Base-by-base conservation (phyloP, 92 coral and sea anemone genomes). In the Blastomussa wellsi region DNA sequence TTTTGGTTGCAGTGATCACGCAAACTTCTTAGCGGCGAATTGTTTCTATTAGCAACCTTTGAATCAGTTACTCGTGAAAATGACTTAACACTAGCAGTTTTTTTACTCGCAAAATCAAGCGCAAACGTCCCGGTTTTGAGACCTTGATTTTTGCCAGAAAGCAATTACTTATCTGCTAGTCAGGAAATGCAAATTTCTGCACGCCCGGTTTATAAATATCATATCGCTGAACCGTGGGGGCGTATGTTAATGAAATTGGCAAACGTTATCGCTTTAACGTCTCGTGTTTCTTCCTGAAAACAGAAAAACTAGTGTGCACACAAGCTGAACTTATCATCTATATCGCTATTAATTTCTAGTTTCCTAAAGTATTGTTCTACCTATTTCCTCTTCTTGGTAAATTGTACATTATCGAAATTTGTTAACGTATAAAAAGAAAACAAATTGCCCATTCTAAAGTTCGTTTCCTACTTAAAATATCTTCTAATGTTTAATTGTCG, bases 171-270 rank as follows among this genome's bases (percentile, higher is more conserved):
- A 82, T 82, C 86, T 82, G 12, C 86, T 39, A 48, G 66, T 70
- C 70, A 70, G 78, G 66, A 82, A 66, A 53, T 35, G 37, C 38
- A 82, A 82, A 51, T 57, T 55, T 82, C 49, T 55, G 51, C 36
- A 52, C 86, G 29, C 29, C 65, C 31, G 22, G 69, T 82, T 71
- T 71, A 44, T 72, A 82, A 82, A 82, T 82, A 82, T 71, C 78
- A 22, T 49, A 71, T 72, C 71, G 29, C 67, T 76, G 32, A 31
- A 44, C 74, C 74, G 78, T 70, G 86, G 59, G 79, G 78, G 86
- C 74, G 86, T 51, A 82, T 82, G 85, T 82, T 68, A 82, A 82
- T 28, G 78, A 82, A 82, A 82, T 82, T 65, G 66, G 55, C 78
- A 1, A 82, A 82, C 86, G 86, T 82, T 82, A 82, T 82, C 86